phyloP scores from a whole-genome alignment of 2,797 vertebrate genomes.

The Anguilla megastoma region DNA sequence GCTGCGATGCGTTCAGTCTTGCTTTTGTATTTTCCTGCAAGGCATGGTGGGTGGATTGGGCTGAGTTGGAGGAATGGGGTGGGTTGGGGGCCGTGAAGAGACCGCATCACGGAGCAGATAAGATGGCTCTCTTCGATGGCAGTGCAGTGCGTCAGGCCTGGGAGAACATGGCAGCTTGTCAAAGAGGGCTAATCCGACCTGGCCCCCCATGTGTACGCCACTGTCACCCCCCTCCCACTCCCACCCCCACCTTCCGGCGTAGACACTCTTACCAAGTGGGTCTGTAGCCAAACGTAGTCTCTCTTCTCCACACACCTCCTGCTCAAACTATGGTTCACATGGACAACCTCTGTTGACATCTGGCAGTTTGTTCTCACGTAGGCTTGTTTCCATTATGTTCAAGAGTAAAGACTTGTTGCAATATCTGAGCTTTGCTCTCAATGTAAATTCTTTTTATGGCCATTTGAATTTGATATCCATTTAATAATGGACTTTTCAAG shows the following conservation, averaged over 20 bases:
- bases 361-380: background rate
- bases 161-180: slow-evolving; percentile 33
- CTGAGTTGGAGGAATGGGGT: background rate
- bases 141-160: slow-evolving; percentile 34
- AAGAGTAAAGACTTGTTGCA: background rate
- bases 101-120: slow-evolving; percentile 35
- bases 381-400: background rate
- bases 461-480: background rate
- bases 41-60: slow-evolving; percentile 20
- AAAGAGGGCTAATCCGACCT: slow-evolving; percentile 32
- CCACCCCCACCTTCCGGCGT: background rate
- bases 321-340: background rate
- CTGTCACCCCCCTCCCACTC: slow-evolving; percentile 11
- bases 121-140: slow-evolving; percentile 42
- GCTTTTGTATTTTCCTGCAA: background rate
- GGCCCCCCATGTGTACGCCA: background rate
- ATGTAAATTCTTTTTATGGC: background rate
- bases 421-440: background rate
- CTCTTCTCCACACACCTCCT: background rate
- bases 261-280: background rate
- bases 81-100: background rate
- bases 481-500: too few relatives aligned
- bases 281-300: background rate
- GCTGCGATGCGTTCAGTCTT: background rate
- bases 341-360: background rate